Evolutionary conservation across 2,888 invertebrate genomes (phyloP).

Genomic region (Yponomeuta sedellus): DNA sequence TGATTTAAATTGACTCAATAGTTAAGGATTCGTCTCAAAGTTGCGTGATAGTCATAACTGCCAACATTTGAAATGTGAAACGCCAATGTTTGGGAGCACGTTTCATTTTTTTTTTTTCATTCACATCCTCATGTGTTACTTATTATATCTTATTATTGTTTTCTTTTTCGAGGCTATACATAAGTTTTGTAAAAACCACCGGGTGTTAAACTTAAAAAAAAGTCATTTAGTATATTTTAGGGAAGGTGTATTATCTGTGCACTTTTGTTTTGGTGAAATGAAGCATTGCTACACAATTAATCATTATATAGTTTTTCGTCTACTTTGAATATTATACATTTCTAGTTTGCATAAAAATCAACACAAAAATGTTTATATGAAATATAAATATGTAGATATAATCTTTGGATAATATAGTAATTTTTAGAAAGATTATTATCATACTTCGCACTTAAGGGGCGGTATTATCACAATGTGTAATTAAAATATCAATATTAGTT

Average conservation of each 20-base stretch:
- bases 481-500: background rate
- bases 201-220: background rate
- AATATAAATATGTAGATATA: slow-evolving; percentile 5
- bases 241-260: background rate
- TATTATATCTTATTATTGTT: background rate
- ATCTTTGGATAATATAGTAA: background rate
- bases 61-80: background rate
- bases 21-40: background rate
- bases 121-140: background rate
- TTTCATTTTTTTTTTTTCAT: background rate
- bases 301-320: slow-evolving; percentile 14
- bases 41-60: slow-evolving; percentile 3
- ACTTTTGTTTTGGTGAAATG: background rate
- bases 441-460: background rate
- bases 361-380: background rate
- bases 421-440: slow-evolving; percentile 1
- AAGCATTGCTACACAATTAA: background rate
- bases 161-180: background rate
- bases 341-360: background rate
- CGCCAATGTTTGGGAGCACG: background rate
- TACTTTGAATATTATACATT: background rate
- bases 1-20: background rate
- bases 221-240: slow-evolving; percentile 1
- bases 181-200: slow-evolving; percentile 1
- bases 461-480: slow-evolving; percentile 4